These are phyloP conservation scores for Euura saliciscinereae DNA, from an alignment of 1,140 invertebrate genomes.

Conservation along the genomic window DNA sequence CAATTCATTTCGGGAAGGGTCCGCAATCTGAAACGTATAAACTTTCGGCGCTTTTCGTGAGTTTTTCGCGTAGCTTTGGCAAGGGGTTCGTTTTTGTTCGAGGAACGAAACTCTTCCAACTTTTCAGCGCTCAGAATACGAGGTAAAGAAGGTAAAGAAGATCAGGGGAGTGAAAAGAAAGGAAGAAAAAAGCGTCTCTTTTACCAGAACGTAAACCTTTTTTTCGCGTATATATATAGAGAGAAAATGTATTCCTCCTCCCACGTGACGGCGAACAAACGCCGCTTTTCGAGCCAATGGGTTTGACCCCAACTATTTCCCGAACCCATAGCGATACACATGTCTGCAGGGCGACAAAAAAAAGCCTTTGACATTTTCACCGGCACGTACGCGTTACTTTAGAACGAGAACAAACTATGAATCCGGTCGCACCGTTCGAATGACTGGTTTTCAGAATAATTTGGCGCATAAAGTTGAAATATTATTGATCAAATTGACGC, in stretches of 20 bases:
- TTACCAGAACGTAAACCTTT: background rate
- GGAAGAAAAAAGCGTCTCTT: background rate
- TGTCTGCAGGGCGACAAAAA: background rate
- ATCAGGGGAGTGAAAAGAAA: background rate
- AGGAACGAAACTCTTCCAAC: no score
- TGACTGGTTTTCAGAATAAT: no score
- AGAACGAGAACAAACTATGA: background rate
- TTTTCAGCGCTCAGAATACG: no score
- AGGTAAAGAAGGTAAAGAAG: background rate
- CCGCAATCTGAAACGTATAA: no score
- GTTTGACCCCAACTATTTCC: conserved; percentile 6
- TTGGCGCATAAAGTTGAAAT: no score
- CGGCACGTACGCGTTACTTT: background rate
- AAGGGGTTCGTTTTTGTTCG: no score
- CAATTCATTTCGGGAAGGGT: no score
- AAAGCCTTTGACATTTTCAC: background rate
- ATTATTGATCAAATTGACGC: no score
- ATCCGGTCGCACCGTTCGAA: background rate
- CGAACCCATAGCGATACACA: conserved; percentile 4
- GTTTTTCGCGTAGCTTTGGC: no score
- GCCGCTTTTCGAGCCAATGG: background rate
- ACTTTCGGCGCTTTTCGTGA: no score
- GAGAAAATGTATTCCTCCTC: background rate
- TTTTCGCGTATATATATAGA: background rate
- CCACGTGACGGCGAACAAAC: background rate